phyloP scores from a whole-genome alignment of 2,113 vertebrate species.

The Nansenia antarctica region DNA sequence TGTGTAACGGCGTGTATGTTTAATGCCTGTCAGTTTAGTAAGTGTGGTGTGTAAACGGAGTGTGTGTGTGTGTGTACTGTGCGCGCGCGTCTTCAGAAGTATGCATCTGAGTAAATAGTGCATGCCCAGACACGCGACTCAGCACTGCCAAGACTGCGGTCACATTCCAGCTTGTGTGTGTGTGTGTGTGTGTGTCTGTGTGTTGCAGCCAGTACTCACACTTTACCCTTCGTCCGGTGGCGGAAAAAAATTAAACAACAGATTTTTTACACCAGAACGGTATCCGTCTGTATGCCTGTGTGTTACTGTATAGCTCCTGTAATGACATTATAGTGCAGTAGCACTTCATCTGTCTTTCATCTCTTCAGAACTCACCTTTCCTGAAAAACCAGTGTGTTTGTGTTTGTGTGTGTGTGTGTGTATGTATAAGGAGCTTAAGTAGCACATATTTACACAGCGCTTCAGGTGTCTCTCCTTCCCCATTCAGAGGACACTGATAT shows the following conservation, averaged over 20 bases:
- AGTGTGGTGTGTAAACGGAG: no score
- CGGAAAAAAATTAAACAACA: not conserved
- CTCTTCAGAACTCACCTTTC: conserved; percentile 51
- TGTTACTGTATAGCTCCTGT: conserved; percentile 10
- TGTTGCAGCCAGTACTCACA: not conserved
- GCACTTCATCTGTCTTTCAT: no score
- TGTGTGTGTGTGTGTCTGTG: not conserved
- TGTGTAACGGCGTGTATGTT: not conserved
- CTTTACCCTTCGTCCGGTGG: not conserved
- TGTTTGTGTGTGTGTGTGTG: conserved; percentile 28
- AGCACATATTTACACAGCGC: no score
- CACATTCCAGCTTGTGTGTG: conserved; percentile 52
- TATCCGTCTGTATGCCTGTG: not conserved
- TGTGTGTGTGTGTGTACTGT: not conserved
- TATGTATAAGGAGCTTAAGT: not conserved
- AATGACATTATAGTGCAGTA: not conserved
- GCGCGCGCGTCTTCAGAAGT: conserved; percentile 21
- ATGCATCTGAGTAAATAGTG: conserved; percentile 31
- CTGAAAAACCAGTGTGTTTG: conserved; percentile 59
- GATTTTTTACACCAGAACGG: not conserved
- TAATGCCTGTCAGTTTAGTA: no score
- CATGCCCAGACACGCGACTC: conserved; percentile 61
- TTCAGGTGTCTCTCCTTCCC: not conserved
- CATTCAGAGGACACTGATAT: no score
- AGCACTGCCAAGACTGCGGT: conserved; percentile 22